Evolutionary conservation across 2,888 invertebrate species (phyloP).

Genomic region (Phorcus lineatus): DNA sequence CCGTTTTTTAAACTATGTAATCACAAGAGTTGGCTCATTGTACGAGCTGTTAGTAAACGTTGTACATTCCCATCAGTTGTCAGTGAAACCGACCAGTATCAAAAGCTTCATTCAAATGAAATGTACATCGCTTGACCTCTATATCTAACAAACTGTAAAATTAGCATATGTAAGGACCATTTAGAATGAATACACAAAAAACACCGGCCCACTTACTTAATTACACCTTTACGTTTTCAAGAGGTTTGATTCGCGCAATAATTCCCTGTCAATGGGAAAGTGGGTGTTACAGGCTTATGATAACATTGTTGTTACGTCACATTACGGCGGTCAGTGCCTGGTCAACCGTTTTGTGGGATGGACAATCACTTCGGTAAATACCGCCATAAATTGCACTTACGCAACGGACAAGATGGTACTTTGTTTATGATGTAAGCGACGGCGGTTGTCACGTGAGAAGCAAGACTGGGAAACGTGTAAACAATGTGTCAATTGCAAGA

Average conservation of each 20-base stretch:
- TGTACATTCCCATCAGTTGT: too few relatives aligned
- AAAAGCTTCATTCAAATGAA: too few relatives aligned
- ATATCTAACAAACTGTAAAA: too few relatives aligned
- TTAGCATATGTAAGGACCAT: not conserved
- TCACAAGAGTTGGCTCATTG: too few relatives aligned
- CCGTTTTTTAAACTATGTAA: too few relatives aligned
- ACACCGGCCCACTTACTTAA: not conserved
- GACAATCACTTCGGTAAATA: not conserved
- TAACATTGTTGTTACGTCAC: not conserved
- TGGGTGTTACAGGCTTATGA: not conserved
- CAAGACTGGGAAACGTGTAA: not conserved
- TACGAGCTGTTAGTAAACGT: too few relatives aligned
- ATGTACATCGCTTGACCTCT: too few relatives aligned
- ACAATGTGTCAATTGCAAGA: not conserved
- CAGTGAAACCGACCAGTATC: too few relatives aligned
- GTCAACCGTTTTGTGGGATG: not conserved
- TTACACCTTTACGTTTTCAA: too few relatives aligned
- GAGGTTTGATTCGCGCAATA: too few relatives aligned
- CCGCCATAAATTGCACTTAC: not conserved
- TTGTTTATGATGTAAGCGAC: not conserved
- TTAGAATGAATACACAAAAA: not conserved
- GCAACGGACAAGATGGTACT: not conserved
- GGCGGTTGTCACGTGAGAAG: not conserved
- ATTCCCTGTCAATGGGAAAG: not conserved
- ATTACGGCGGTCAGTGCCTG: not conserved